Percentiles rank a stretch among this genome's conserved stretches.
Evolutionary conservation across 2,113 vertebrate species (phyloP).

Genomic region (Hippocampus guttulatus): DNA sequence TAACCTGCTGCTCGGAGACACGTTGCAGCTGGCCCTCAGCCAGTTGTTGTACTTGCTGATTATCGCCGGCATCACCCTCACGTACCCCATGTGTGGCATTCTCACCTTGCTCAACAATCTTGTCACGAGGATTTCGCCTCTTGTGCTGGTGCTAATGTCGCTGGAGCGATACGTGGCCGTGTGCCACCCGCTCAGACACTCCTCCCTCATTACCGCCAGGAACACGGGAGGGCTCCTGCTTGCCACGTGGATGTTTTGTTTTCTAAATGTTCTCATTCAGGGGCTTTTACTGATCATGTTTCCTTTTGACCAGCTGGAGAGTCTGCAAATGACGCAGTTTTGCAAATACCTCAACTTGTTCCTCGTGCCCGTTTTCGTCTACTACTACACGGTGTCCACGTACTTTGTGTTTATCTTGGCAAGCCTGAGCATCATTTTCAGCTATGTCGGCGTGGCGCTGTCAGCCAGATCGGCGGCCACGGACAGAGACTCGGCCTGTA

Average conservation of each 20-base stretch:
- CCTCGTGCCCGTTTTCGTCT: background rate
- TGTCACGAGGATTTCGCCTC: slow-evolving; percentile 18
- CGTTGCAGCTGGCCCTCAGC: background rate
- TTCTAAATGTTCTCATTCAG: slow-evolving; percentile 1
- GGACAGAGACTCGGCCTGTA: slow-evolving; percentile 34
- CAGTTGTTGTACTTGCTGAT: background rate
- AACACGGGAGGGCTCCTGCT: slow-evolving; percentile 25
- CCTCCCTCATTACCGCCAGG: slow-evolving; percentile 31
- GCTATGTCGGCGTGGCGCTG: slow-evolving; percentile 41
- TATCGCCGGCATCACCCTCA: background rate
- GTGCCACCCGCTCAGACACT: slow-evolving; percentile 46
- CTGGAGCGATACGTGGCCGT: slow-evolving; percentile 54
- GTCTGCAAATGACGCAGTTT: background rate
- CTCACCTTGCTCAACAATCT: background rate
- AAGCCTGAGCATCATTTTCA: slow-evolving; percentile 29
- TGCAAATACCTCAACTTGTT: background rate
- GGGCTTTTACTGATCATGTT: background rate
- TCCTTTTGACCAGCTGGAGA: slow-evolving; percentile 1
- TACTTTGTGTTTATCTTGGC: slow-evolving; percentile 32
- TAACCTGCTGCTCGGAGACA: slow-evolving; percentile 11
- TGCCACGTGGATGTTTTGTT: slow-evolving; percentile 35
- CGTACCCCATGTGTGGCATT: slow-evolving; percentile 12
- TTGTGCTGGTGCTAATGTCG: slow-evolving; percentile 50
- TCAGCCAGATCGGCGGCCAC: slow-evolving; percentile 35
- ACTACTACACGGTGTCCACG: slow-evolving; percentile 23